Evolutionary conservation across 2,888 invertebrate genomes (phyloP).

Genomic region (Drosophila bunnanda): DNA sequence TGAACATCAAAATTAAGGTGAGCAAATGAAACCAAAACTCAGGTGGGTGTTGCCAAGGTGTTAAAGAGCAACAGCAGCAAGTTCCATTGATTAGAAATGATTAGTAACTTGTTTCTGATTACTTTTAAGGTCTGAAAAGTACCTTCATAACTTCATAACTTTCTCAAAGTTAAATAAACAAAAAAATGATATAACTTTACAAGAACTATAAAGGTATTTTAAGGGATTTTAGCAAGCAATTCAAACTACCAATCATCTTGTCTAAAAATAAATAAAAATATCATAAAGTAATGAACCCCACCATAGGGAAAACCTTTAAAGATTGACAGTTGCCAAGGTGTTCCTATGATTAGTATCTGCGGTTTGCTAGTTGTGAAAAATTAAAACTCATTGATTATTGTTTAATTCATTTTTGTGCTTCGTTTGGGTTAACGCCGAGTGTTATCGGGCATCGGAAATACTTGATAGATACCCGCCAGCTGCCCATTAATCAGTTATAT

Average conservation of each 20-base stretch:
- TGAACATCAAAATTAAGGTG: constrained; percentile 22
- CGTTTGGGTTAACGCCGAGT: constrained; percentile 16
- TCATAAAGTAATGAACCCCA: background rate
- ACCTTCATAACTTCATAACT: background rate
- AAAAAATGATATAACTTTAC: background rate
- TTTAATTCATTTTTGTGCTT: constrained; percentile 27
- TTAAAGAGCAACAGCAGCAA: constrained; percentile 15
- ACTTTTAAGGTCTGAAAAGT: background rate
- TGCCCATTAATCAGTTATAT: constrained; percentile 56
- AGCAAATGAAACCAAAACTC: constrained; percentile 12
- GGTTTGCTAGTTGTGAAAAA: constrained; percentile 13
- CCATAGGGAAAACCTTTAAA: background rate
- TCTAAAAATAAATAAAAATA: background rate
- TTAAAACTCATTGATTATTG: constrained; percentile 35
- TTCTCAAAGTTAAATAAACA: background rate
- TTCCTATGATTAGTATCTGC: constrained; percentile 21
- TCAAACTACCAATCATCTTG: background rate
- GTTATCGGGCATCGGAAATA: constrained; percentile 63
- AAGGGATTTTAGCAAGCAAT: background rate
- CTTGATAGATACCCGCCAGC: constrained; percentile 55
- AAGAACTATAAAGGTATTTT: background rate
- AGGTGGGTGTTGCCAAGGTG: constrained; percentile 43
- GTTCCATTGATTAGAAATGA: constrained; percentile 22
- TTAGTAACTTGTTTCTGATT: background rate
- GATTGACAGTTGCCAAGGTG: constrained; percentile 27